These are phyloP conservation scores for Rhodinocichla rosea DNA, from an alignment of 2,113 vertebrate species.

Conservation along the genomic window DNA sequence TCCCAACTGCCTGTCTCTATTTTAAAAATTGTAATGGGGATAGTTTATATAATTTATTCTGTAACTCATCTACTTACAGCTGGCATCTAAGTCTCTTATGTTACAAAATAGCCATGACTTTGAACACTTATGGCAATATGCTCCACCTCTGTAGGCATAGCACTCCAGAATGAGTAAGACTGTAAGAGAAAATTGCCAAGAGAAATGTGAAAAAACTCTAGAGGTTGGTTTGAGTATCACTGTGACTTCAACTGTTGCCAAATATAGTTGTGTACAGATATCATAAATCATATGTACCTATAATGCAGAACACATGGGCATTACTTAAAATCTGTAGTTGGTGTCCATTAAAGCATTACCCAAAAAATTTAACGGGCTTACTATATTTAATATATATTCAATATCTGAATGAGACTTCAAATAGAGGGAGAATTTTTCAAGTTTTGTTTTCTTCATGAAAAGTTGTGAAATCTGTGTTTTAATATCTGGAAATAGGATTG, in stretches of 20 bases:
- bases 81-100: neutral
- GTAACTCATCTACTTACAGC: neutral
- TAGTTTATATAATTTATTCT: neutral
- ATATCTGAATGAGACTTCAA: neutral
- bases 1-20: neutral
- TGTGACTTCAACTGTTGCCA: neutral
- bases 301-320: neutral
- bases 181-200: neutral
- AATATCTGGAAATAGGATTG: constrained; percentile 8
- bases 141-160: neutral
- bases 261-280: neutral
- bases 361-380: neutral
- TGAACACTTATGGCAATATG: neutral
- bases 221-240: neutral
- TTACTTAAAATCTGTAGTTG: neutral
- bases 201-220: neutral
- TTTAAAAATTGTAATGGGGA: neutral
- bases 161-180: neutral
- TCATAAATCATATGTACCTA: neutral
- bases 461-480: neutral
- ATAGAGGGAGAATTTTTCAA: neutral
- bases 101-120: neutral
- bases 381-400: neutral
- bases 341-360: neutral
- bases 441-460: neutral